phyloP scores from a whole-genome alignment of 2,113 vertebrate species.

The human region GRCh38 chr7:154237001-154237500 shows the following conservation, averaged over 20 bases:
- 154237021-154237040: fast-evolving
- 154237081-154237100: fast-evolving
- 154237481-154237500: not conserved
- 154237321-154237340: not conserved
- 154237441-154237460: not conserved
- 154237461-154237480: fast-evolving
- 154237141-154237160: not conserved
- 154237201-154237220: fast-evolving
- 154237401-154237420: no score
- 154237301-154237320: not conserved
- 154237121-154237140: not conserved
- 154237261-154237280: fast-evolving
- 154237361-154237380: fast-evolving
- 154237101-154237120: fast-evolving
- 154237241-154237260: fast-evolving
- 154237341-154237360: not conserved
- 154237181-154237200: not conserved
- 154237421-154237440: fast-evolving
- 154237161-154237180: fast-evolving
- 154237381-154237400: not conserved
- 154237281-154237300: fast-evolving
- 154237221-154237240: not conserved
- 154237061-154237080: not conserved
- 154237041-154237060: not conserved
- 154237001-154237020: fast-evolving